Conservation (phyloP, 2,113 vertebrate genomes). For the Terrapene triunguis region DNA sequence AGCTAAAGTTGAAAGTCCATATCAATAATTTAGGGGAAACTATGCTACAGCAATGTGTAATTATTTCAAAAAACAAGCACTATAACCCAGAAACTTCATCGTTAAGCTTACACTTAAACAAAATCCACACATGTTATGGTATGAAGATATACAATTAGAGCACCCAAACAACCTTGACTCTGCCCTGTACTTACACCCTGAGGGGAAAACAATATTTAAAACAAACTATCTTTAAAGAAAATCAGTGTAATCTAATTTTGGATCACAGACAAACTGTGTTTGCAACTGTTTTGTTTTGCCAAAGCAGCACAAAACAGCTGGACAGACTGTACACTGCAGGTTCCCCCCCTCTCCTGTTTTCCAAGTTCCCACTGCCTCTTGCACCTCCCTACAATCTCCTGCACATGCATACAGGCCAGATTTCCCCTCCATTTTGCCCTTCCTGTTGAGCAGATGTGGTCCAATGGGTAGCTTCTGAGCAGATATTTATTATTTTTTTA, state of each 20-base stretch:
- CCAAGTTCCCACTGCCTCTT: neutral
- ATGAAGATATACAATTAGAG: neutral
- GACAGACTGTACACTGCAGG: neutral
- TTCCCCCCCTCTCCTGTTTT: neutral
- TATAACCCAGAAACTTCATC: neutral
- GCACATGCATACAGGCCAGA: neutral
- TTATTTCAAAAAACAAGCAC: neutral
- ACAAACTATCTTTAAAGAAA: constrained; percentile 28
- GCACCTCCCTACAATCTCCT: neutral
- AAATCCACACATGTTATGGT: constrained; percentile 11
- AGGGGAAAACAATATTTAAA: constrained; percentile 68
- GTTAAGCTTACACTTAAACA: constrained; percentile 18
- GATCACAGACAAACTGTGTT: neutral
- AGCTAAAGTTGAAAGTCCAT: neutral
- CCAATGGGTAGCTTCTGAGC: neutral
- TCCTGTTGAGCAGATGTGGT: neutral
- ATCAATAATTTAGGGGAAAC: neutral
- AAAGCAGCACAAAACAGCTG: neutral
- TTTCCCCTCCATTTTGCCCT: neutral
- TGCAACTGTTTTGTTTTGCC: neutral
- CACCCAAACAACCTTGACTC: constrained; percentile 47
- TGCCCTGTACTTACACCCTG: constrained; percentile 74
- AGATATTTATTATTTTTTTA: neutral
- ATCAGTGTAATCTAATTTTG: neutral
- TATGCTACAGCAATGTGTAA: neutral